phyloP scores from a whole-genome alignment of 2,113 vertebrate species.

The Crotalus horridus region DNA sequence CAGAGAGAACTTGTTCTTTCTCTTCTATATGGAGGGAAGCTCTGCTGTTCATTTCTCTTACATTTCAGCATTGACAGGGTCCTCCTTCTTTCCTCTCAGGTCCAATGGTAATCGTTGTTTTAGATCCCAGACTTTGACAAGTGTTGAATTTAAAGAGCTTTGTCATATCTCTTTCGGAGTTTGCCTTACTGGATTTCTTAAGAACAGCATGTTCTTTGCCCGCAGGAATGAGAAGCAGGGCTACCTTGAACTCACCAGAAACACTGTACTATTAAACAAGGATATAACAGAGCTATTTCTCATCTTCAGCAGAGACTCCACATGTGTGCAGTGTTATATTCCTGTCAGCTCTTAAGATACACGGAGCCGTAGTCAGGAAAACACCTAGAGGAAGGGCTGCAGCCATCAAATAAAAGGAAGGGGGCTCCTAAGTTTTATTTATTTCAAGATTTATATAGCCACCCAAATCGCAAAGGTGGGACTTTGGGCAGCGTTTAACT shows the following conservation, averaged over 20 bases:
- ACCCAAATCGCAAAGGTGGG: not conserved
- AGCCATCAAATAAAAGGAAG: not conserved
- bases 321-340: not conserved
- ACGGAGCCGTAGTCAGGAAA: not conserved
- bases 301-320: not conserved
- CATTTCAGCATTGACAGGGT: not conserved
- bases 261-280: conserved; percentile 11
- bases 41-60: not conserved
- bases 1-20: not conserved
- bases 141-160: conserved; percentile 5
- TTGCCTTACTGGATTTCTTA: not conserved
- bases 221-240: not conserved
- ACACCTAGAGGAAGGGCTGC: not conserved
- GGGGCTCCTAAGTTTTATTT: not conserved
- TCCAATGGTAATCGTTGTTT: conserved; percentile 17
- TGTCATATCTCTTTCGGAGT: not conserved
- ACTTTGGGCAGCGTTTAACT: not conserved
- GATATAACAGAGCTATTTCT: conserved; percentile 14
- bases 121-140: conserved; percentile 25
- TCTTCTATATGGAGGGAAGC: not conserved
- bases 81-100: not conserved
- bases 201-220: not conserved
- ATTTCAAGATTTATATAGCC: not conserved
- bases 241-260: conserved; percentile 17
- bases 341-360: conserved; percentile 3